phyloP scores from a whole-genome alignment of 2,888 invertebrate species.

The Drepanosiphum platanoidis region DNA sequence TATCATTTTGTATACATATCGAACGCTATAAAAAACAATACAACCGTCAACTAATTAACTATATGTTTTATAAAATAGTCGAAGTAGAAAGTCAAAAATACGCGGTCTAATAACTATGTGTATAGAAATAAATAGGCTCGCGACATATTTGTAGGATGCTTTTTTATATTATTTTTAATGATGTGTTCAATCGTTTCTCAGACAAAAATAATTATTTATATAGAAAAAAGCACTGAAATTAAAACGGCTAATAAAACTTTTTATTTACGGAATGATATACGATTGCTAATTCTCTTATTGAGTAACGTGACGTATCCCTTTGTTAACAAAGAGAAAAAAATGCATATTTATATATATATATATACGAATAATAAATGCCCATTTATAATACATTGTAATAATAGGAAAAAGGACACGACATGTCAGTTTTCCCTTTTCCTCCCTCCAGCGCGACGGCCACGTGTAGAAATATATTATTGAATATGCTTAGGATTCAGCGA shows the following conservation, averaged over 20 bases:
- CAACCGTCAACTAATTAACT: too few species aligned
- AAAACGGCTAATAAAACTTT: not conserved
- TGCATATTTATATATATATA: too few species aligned
- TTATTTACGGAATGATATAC: not conserved
- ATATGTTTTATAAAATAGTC: too few species aligned
- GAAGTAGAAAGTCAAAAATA: too few species aligned
- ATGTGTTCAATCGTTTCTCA: too few species aligned
- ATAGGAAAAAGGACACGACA: constrained; percentile 31
- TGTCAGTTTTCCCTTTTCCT: constrained; percentile 17
- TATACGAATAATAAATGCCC: constrained; percentile 33
- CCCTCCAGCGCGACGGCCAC: constrained; percentile 19
- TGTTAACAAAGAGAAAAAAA: not conserved
- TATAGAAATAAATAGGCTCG: too few species aligned
- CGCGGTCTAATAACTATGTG: too few species aligned
- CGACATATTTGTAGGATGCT: too few species aligned
- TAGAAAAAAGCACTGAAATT: not conserved
- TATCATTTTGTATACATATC: too few species aligned
- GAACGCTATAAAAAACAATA: too few species aligned
- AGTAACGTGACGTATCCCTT: constrained; percentile 21
- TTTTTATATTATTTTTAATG: too few species aligned
- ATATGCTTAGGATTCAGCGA: constrained; percentile 30
- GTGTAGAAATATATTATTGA: constrained; percentile 44
- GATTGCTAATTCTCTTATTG: constrained; percentile 21
- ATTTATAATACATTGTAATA: constrained; percentile 47
- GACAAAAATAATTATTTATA: too few species aligned